Evolutionary conservation across 2,797 vertebrate species (phyloP).

Genomic region (Typhlichthys subterraneus): DNA sequence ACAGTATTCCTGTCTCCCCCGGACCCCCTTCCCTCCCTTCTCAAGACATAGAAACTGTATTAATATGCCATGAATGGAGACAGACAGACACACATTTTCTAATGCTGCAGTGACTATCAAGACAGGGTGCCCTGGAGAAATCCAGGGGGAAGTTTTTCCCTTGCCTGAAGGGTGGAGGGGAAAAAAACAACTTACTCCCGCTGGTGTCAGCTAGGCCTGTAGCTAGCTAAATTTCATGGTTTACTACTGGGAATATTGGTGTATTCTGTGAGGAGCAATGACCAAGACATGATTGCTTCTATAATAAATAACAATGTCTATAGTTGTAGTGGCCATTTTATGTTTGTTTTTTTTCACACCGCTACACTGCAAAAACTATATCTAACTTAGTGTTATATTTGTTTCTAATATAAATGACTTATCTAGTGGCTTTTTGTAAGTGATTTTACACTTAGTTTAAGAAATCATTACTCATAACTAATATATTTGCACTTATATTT

Average conservation of each 20-base stretch:
- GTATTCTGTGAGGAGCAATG: slow-evolving; percentile 15
- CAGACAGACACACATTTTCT: slow-evolving; percentile 75
- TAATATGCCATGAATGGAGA: slow-evolving; percentile 79
- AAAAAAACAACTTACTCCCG: slow-evolving; percentile 10
- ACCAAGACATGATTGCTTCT: slow-evolving; percentile 8
- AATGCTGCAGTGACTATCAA: slow-evolving; percentile 36
- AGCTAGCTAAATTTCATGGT: slow-evolving; percentile 24
- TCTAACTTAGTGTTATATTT: too few relatives aligned
- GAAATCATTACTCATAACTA: too few relatives aligned
- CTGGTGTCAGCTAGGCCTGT: slow-evolving; percentile 37
- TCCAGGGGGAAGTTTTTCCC: slow-evolving; percentile 55
- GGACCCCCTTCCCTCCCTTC: slow-evolving; percentile 25
- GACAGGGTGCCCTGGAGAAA: slow-evolving; percentile 58
- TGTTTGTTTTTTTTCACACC: background rate
- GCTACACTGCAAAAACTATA: too few relatives aligned
- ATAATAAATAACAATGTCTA: background rate
- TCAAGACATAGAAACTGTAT: slow-evolving; percentile 73
- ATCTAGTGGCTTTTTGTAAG: too few relatives aligned
- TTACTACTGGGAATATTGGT: slow-evolving; percentile 1
- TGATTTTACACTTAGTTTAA: too few relatives aligned
- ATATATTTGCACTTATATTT: too few relatives aligned
- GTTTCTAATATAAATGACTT: too few relatives aligned
- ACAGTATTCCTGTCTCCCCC: slow-evolving; percentile 64
- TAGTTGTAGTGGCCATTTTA: background rate
- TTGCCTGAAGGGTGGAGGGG: slow-evolving; percentile 33